Base-by-base conservation (phyloP, 2,113 vertebrate genomes). In the Grammomys dolichurus region DNA sequence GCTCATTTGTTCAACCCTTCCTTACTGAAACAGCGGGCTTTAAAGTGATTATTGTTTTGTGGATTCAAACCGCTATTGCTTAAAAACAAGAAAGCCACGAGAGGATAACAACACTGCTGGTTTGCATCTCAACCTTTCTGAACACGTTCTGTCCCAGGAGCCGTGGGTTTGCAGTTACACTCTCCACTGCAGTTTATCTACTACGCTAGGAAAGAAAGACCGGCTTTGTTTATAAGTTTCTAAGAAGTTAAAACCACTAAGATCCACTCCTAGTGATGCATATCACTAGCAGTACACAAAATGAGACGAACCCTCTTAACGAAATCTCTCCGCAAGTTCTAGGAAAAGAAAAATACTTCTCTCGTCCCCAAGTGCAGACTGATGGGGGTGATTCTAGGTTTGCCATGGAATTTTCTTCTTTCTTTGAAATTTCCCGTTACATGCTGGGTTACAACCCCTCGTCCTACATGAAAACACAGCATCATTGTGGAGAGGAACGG, bases 251-350 rank as follows among this genome's bases (percentile, higher is more conserved):
- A 89, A 85, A 92, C 13, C 16, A 60, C 60, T 12, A 31, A 89
- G n/a, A 70, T 56, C 58, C 60, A 48, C 7, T 89, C 72, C 54
- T 80, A 60, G 63, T 4, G 40, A n/a, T 82, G 20, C 19, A 5
- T 28, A 8, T 11, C 28, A 48, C 31, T 58, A 51, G 31, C 65
- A 82, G 40, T 7, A 12, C 46, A 75, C 20, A 58, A 46, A 88
- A 76, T 19, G 5, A 82, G 20, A 9, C 5, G 31, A 16, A 26
- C 8, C 65, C 40, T 78, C 67, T 85, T 26, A 54, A 36, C 48
- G 60, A 69, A 22, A 48, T 76, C 54, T 80, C 28, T 67, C 92
- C 84, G 80, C 87, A 94, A 87, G 56, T 88, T 94, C 91, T 80
- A 82, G 82, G 80, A 76, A 60, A 28, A 92, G 92, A 89, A 67